Conservation (phyloP, 2,888 invertebrate species). For the Drosophila anceps region DNA sequence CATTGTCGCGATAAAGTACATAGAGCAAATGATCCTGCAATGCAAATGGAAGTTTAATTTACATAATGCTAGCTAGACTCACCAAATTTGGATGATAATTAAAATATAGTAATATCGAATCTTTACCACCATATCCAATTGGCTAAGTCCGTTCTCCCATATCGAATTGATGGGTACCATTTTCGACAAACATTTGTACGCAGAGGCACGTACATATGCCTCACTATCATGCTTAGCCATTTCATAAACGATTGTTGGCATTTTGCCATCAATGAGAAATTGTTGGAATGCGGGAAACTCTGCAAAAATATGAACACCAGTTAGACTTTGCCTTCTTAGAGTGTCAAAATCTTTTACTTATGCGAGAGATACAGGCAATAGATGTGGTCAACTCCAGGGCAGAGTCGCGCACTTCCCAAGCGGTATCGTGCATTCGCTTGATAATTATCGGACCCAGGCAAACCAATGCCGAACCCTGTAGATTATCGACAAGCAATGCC, state of each 20-base stretch:
- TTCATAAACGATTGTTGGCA: conserved; percentile 88
- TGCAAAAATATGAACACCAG: conserved; percentile 72
- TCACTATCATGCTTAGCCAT: conserved; percentile 90
- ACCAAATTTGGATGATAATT: neutral
- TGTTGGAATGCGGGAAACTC: conserved; percentile 92
- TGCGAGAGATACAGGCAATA: conserved; percentile 89
- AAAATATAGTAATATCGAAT: too few relatives aligned
- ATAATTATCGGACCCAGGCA: conserved; percentile 89
- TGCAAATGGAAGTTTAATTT: conserved; percentile 1
- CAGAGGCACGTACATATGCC: conserved; percentile 91
- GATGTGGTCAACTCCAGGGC: conserved; percentile 90
- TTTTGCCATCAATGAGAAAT: conserved; percentile 88
- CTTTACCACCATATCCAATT: conserved; percentile 88
- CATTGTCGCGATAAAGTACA: conserved; percentile 89
- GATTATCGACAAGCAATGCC: conserved; percentile 89
- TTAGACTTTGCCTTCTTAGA: neutral
- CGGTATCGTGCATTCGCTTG: conserved; percentile 89
- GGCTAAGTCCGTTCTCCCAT: conserved; percentile 88
- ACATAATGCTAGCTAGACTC: neutral
- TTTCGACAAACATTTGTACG: conserved; percentile 89
- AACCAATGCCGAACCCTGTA: conserved; percentile 88
- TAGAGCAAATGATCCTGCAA: conserved; percentile 86
- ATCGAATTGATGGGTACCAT: conserved; percentile 88
- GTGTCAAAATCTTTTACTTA: conserved; percentile 87
- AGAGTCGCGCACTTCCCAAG: conserved; percentile 93